Conservation (phyloP, 2,888 invertebrate species). For the Cosmopolites sordidus region DNA sequence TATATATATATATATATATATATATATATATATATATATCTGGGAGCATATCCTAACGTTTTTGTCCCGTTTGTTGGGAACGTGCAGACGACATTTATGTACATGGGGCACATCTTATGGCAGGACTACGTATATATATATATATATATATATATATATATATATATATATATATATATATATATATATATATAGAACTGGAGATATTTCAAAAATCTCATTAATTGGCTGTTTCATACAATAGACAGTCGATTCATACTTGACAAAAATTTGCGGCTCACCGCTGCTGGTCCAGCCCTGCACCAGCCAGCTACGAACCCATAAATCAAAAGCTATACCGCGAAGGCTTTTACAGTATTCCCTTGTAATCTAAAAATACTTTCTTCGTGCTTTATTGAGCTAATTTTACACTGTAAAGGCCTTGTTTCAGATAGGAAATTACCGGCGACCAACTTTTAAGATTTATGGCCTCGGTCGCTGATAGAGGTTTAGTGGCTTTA, state of each 20-base stretch:
- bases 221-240: too few species aligned
- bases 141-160: too few species aligned
- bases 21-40: neutral
- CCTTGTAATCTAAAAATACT: slow-evolving; percentile 24
- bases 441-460: slow-evolving; percentile 16
- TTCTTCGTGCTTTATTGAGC: slow-evolving; percentile 22
- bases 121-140: too few species aligned
- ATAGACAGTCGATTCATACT: too few species aligned
- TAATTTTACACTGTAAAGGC: slow-evolving; percentile 26
- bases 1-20: slow-evolving; percentile 1
- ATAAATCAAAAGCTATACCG: slow-evolving; percentile 24
- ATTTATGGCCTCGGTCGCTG: slow-evolving; percentile 22
- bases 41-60: too few species aligned
- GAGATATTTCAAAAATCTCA: too few species aligned
- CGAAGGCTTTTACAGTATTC: slow-evolving; percentile 25
- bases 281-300: slow-evolving; percentile 3
- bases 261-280: neutral
- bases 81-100: too few species aligned
- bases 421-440: slow-evolving; percentile 23
- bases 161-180: too few species aligned
- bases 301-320: neutral
- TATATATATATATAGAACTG: too few species aligned
- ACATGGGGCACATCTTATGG: too few species aligned
- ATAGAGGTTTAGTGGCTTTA: slow-evolving; percentile 19
- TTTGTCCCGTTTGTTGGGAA: too few species aligned